These are phyloP conservation scores for Apostichopus parvimensis DNA, from an alignment of 35 echinoderm and acorn worm species.

Conservation along the genomic window DNA sequence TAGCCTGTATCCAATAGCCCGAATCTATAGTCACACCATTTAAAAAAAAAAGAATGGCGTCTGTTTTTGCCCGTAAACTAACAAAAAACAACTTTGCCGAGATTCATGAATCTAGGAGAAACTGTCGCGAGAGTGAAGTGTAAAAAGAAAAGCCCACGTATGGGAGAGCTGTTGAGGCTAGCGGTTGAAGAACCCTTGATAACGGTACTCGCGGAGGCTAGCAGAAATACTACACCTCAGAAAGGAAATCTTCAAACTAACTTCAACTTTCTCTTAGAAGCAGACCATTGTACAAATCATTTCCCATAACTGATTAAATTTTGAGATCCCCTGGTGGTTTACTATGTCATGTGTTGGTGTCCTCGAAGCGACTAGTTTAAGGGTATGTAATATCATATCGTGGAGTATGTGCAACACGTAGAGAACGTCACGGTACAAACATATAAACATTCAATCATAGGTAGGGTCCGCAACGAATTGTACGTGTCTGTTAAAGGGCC, in stretches of 20 bases:
- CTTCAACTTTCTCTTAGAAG: slow-evolving; percentile 18
- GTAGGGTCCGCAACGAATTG: too few relatives aligned
- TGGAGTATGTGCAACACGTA: too few relatives aligned
- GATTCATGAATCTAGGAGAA: neutral
- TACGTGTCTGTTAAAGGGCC: too few relatives aligned
- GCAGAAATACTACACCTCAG: slow-evolving; percentile 1
- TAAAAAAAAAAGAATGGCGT: neutral
- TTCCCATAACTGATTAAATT: neutral
- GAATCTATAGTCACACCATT: neutral
- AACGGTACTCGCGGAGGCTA: neutral
- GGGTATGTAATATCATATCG: too few relatives aligned
- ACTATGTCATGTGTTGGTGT: too few relatives aligned
- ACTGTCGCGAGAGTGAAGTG: neutral
- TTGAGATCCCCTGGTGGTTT: neutral
- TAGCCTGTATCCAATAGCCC: neutral
- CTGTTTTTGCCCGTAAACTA: neutral
- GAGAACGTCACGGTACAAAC: too few relatives aligned
- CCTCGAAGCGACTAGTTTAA: too few relatives aligned
- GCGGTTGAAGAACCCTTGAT: slow-evolving; percentile 7
- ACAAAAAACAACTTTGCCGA: neutral
- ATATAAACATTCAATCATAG: too few relatives aligned
- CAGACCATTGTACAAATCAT: neutral
- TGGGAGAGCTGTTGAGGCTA: neutral
- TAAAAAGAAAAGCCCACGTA: neutral
- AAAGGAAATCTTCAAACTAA: slow-evolving; percentile 32